Evolutionary conservation across 2,797 vertebrate species (phyloP).

Genomic region (Trematomus bernacchii): DNA sequence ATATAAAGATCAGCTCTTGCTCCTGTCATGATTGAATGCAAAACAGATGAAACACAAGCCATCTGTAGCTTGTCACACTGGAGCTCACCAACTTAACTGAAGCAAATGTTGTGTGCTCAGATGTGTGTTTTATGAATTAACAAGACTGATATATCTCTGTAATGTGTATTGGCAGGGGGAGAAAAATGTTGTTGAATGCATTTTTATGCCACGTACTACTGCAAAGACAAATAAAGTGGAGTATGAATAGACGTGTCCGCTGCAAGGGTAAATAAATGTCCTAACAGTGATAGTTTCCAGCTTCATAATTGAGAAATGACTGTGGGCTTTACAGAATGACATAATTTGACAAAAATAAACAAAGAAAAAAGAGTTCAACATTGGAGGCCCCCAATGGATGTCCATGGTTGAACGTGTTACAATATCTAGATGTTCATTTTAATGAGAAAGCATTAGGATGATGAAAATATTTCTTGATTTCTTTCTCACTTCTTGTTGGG

Average conservation of each 20-base stretch:
- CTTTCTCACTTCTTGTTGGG: background rate
- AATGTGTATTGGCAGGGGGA: background rate
- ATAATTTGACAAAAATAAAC: background rate
- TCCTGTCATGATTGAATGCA: slow-evolving; percentile 55
- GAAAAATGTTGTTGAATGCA: background rate
- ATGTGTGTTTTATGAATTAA: slow-evolving; percentile 53
- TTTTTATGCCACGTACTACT: background rate
- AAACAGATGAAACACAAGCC: slow-evolving; percentile 53
- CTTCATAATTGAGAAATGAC: background rate
- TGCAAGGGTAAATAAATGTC: background rate
- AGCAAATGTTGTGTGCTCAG: slow-evolving; percentile 40
- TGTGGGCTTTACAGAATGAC: background rate
- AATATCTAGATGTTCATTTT: background rate
- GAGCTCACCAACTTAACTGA: slow-evolving; percentile 38
- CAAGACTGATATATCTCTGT: slow-evolving; percentile 1
- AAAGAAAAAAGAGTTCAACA: too few relatives aligned
- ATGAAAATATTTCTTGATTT: slow-evolving; percentile 1
- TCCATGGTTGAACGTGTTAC: background rate
- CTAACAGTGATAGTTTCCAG: background rate
- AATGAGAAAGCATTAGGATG: background rate
- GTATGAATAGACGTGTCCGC: background rate
- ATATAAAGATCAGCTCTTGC: slow-evolving; percentile 42
- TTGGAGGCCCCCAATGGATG: background rate
- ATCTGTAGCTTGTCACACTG: slow-evolving; percentile 51
- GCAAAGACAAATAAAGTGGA: background rate